Percentiles rank a stretch among this genome's conserved stretches.
These are phyloP conservation scores for Pegea sp. DNA, from an alignment of 23 tunicate species.

Conservation along the genomic window DNA sequence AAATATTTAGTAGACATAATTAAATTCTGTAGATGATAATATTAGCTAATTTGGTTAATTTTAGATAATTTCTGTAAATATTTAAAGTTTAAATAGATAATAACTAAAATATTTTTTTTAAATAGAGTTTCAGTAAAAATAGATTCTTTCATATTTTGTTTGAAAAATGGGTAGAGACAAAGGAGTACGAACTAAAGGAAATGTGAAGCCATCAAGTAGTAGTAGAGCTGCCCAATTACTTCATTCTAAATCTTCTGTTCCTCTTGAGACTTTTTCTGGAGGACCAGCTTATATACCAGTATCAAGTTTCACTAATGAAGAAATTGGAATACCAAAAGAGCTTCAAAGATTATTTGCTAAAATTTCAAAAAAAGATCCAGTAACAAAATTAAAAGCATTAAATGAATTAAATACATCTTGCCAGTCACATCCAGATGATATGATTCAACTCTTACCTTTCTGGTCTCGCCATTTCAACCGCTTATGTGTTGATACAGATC, in stretches of 20 bases:
- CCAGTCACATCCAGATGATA: not conserved
- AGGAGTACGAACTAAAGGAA: no score
- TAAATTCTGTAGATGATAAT: no score
- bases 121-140: no score
- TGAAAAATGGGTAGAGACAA: no score
- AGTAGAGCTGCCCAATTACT: not conserved
- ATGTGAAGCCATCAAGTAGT: constrained; percentile 1
- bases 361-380: constrained; percentile 59
- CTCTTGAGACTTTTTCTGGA: not conserved
- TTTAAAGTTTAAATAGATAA: no score
- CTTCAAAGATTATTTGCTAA: constrained; percentile 2
- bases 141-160: no score
- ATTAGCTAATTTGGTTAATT: no score
- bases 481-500: constrained; percentile 35
- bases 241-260: not conserved
- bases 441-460: constrained; percentile 25
- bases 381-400: constrained; percentile 64
- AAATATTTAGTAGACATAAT: no score
- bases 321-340: not conserved
- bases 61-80: no score
- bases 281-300: not conserved
- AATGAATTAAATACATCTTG: constrained; percentile 25
- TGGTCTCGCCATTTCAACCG: constrained; percentile 57
- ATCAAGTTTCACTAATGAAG: not conserved
- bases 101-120: no score